Evolutionary conservation across 92 coral and sea anemone species (phyloP).

Genomic region (Epizoanthus ramosus): DNA sequence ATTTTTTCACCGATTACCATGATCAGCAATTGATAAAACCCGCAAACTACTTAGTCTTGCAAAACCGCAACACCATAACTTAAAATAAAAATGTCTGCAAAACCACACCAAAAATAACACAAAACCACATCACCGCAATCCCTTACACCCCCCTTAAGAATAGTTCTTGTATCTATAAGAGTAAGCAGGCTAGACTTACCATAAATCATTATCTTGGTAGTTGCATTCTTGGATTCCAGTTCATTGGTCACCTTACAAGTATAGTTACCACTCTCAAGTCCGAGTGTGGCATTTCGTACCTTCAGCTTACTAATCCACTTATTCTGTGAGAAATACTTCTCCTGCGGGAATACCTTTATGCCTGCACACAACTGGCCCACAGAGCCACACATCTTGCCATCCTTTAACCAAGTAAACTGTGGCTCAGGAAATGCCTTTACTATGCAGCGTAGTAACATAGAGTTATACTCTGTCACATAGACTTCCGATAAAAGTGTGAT

Average conservation of each 20-base stretch:
- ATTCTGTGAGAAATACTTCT: not conserved
- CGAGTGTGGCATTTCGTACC: not conserved
- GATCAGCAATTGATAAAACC: too few relatives aligned
- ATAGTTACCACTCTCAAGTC: constrained; percentile 6
- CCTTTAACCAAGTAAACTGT: not conserved
- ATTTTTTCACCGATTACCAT: too few relatives aligned
- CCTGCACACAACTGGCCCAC: not conserved
- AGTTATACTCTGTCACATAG: constrained; percentile 6
- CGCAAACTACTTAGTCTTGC: too few relatives aligned
- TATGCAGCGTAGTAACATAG: not conserved
- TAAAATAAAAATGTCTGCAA: too few relatives aligned
- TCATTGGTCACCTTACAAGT: constrained; percentile 21
- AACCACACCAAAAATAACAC: too few relatives aligned
- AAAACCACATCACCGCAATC: too few relatives aligned
- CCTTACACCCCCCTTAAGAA: too few relatives aligned
- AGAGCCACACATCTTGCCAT: constrained; percentile 1
- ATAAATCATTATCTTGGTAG: constrained; percentile 3
- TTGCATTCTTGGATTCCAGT: constrained; percentile 14
- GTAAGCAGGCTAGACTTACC: not conserved
- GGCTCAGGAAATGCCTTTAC: constrained; percentile 37
- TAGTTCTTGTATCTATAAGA: too few relatives aligned
- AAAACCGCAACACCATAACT: too few relatives aligned
- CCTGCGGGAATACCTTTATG: not conserved
- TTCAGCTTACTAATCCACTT: constrained; percentile 4
- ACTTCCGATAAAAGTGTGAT: not conserved